Evolutionary conservation across 2,888 invertebrate genomes (phyloP), one percentile per base, ranked within the genome.

Genomic region (Polyploca ridens): DNA sequence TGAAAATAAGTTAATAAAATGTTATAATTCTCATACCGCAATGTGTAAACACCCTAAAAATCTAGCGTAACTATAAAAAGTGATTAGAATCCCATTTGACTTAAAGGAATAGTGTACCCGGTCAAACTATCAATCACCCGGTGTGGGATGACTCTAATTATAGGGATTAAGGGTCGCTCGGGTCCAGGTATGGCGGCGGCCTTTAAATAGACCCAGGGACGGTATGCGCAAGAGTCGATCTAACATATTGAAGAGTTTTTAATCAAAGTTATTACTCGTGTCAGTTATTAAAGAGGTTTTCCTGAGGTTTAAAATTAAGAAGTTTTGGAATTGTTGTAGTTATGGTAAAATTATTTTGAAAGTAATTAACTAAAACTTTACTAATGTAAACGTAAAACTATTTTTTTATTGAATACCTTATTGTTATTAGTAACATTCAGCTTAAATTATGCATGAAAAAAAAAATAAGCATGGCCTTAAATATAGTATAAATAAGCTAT

Each of bases 101-200:
- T 81, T 76, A 75, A 72, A 77, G 68, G 80, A 77, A 80, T 82
- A 77, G 78, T 76, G 77, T 84, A 80, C 81, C 78, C 76, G 73
- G 69, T 71, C 72, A 71, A 81, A 85, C 91, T 88, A 93, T 94
- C 91, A 93, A 93, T 93, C 93, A 94, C 88, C 68, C 87, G 73
- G 79, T 85, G 83, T 87, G 90, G 90, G 90, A 91, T 83, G 89
- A 79, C 86, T 85, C 81, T 93, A 94, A 94, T 94, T 94, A 93
- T 90, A 89, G 91, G 91, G 91, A 92, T 92, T 90, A 91, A 81
- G 84, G 86, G 84, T 81, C 84, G 82, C 76, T 74, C 78, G 74
- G 82, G 77, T 78, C 79, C 89, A 90, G 87, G 86, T 89, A 91
- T 90, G 85, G 88, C 63, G 74, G 74, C 82, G 81, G 77, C 74